Percentiles rank a stretch among this genome's conserved stretches.
Conservation (phyloP, 2,888 invertebrate genomes). For the Orthonevra nobilis region DNA sequence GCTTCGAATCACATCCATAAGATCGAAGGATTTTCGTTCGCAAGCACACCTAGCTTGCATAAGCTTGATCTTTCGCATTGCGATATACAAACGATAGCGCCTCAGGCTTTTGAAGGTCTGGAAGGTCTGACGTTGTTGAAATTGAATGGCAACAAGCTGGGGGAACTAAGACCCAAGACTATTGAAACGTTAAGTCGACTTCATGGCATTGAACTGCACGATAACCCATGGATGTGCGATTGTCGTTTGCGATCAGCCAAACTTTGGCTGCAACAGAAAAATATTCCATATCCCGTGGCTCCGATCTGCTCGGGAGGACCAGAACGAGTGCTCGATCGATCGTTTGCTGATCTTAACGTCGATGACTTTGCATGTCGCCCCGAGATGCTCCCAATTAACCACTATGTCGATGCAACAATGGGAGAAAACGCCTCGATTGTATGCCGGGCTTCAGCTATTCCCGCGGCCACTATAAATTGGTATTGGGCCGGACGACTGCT, state of each 20-base stretch:
- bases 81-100: slow-evolving; percentile 88
- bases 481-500: slow-evolving; percentile 91
- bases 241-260: slow-evolving; percentile 90
- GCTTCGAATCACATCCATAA: slow-evolving; percentile 91
- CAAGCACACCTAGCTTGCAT: slow-evolving; percentile 87
- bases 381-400: slow-evolving; percentile 87
- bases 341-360: slow-evolving; percentile 87
- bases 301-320: slow-evolving; percentile 89
- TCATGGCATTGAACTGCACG: slow-evolving; percentile 90
- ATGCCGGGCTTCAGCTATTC: slow-evolving; percentile 90
- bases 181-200: slow-evolving; percentile 87
- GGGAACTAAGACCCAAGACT: slow-evolving; percentile 86
- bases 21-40: slow-evolving; percentile 88
- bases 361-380: slow-evolving; percentile 94
- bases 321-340: slow-evolving; percentile 85
- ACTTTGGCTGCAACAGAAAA: slow-evolving; percentile 89
- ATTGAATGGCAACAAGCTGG: slow-evolving; percentile 89
- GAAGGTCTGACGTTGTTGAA: slow-evolving; percentile 89
- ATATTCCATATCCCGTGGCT: slow-evolving; percentile 88
- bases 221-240: slow-evolving; percentile 94
- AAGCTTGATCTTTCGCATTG: slow-evolving; percentile 92
- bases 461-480: slow-evolving; percentile 91
- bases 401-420: slow-evolving; percentile 88
- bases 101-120: slow-evolving; percentile 88
- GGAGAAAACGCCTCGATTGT: slow-evolving; percentile 92